Evolutionary conservation across 2,888 invertebrate genomes (phyloP), one percentile per base, ranked within the genome.

Genomic region (Sisyra terminalis): DNA sequence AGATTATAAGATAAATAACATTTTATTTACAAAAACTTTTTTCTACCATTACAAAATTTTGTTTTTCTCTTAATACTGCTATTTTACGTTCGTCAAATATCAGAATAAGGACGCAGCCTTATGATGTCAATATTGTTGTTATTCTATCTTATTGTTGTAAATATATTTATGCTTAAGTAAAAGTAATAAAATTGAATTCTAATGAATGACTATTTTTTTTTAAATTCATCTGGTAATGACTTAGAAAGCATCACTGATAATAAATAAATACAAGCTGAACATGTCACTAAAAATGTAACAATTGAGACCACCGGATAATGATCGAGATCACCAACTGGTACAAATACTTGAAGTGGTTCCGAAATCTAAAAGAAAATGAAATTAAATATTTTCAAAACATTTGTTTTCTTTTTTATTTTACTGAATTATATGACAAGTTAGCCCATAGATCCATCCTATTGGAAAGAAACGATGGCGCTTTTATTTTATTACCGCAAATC

Each of bases 201-300:
- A 24, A 24, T 7, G 7, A n/a, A n/a, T n/a, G n/a, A n/a, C n/a
- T n/a, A n/a, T n/a, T n/a, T n/a, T n/a, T n/a, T 24, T 32, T 32
- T 32, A 32, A 6, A 6, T 32, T 11, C 9, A 13, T 16, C n/a
- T 10, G 37, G 37, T 3, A 40, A 29, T 11, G 43, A 38, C 13
- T 16, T 43, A n/a, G 38, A 31, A 7, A 43, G 16, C 18, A 43
- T 43, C 40, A 63, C 48, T 18, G 63, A 62, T 43, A 65, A 53
- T 41, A 65, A 55, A 50, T 65, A 66, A 50, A 65, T 59, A 46
- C 64, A 64, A 3, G 65, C 66, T 43, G 59, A 57, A 54, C 64
- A 66, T 7, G 64, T 64, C 29, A 64, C 52, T 15, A 65, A 48
- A 38, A 63, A 51, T 7, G 64, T 60, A 13, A 60, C 55, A 41